phyloP scores from a whole-genome alignment of 2,797 vertebrate genomes.

The Hybognathus amarus region DNA sequence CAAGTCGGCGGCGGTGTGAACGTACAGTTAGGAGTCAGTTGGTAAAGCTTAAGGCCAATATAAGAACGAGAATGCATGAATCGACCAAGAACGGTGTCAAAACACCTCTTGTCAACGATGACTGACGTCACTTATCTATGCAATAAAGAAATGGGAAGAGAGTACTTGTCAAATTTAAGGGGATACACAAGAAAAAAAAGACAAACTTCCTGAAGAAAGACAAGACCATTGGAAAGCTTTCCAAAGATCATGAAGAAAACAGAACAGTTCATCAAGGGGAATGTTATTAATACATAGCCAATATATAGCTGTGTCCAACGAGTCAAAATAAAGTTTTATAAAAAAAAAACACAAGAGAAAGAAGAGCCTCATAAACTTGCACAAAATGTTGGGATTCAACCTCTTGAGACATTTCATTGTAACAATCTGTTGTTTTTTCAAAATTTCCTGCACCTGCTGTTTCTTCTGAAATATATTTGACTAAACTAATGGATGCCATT shows the following conservation, averaged over 20 bases:
- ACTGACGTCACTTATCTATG: constrained; percentile 26
- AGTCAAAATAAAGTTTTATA: neutral
- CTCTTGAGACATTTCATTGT: neutral
- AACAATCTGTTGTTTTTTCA: neutral
- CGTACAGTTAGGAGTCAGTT: neutral
- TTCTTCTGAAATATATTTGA: constrained; percentile 6
- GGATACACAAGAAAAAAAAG: constrained; percentile 3
- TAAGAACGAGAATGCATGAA: neutral
- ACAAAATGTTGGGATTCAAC: constrained; percentile 7
- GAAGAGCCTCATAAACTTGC: neutral
- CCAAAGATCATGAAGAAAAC: constrained; percentile 23
- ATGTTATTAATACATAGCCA: constrained; percentile 3
- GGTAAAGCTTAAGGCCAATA: neutral
- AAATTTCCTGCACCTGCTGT: neutral
- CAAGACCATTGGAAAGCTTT: constrained; percentile 3
- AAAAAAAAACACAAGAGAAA: neutral
- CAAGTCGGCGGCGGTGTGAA: too few relatives aligned
- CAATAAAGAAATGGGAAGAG: constrained; percentile 7
- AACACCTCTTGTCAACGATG: constrained; percentile 1
- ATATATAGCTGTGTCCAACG: neutral
- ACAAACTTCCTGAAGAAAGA: neutral
- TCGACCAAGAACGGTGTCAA: neutral
- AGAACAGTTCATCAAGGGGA: constrained; percentile 16
- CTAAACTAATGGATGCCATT: constrained; percentile 11
- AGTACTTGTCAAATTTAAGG: constrained; percentile 7